Evolutionary conservation across 2,113 vertebrate species (phyloP), one percentile per base, ranked within the genome.

Genomic region (Ctenodactylus gundi): DNA sequence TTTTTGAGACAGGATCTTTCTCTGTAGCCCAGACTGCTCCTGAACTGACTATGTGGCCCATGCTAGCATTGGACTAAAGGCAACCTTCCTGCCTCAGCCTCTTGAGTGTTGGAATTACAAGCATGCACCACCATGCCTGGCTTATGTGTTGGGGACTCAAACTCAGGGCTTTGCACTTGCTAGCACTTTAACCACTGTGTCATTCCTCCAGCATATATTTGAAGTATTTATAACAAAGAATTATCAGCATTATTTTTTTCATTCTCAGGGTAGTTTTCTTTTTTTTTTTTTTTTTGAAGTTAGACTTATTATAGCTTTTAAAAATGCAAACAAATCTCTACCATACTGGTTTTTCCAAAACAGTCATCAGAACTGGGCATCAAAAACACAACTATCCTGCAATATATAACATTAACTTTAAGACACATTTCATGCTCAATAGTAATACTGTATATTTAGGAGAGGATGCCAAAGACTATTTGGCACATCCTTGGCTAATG

Each of bases 391-490:
- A 85, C 21, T 84, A 84, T 44, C 18, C 65, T 91, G 29, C 91
- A 90, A 90, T 57, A 93, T 34, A 94, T 36, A 81, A 75, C n/a
- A 84, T 39, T 41, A 73, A 34, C 58, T 88, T 95, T 91, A 68
- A 96, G 78, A 53, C 8, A 34, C 15, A 93, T 55, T 83, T 89
- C 55, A 72, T 60, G 17, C 39, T 84, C 55, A 87, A 34, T 60
- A 90, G 65, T 53, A 91, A 91, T 67, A 75, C 10, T 78, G 88
- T 53, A 64, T 84, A 67, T 80, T 88, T 94, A 87, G 55, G 27
- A 83, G 20, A 81, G 82, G 27, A 87, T 8, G 55, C 68, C 51
- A 85, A 73, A 88, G 62, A 53, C 23, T 60, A n/a, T n/a, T n/a
- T n/a, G n/a, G n/a, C n/a, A 88, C 23, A 36, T 60, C 68, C 21